Evolutionary conservation across 2,113 vertebrate species (phyloP).

Genomic region (Perca flavescens): DNA sequence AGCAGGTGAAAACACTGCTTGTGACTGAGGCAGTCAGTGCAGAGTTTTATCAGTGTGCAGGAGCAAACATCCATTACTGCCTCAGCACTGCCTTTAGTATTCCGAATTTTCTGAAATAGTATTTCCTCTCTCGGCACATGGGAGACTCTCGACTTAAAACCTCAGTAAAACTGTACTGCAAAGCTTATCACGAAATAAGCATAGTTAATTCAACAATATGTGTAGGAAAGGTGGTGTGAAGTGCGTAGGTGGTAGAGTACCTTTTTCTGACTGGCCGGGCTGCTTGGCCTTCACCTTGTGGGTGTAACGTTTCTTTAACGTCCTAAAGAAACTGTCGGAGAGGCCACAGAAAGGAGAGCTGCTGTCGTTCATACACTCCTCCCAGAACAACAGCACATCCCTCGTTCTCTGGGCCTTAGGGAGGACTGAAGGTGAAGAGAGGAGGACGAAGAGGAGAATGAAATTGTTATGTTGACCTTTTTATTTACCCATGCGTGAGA

Average conservation of each 20-base stretch:
- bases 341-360: constrained; percentile 85
- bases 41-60: neutral
- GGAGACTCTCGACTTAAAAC: no score
- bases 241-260: constrained; percentile 67
- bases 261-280: constrained; percentile 91
- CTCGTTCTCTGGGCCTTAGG: constrained; percentile 85
- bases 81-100: no score
- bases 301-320: constrained; percentile 86
- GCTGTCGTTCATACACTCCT: constrained; percentile 80
- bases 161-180: no score
- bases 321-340: constrained; percentile 77
- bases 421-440: constrained; percentile 83
- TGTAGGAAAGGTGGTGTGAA: neutral
- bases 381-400: constrained; percentile 89
- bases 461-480: neutral
- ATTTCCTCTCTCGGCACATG: no score
- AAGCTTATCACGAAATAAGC: no score
- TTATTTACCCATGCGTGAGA: neutral
- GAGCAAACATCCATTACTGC: neutral
- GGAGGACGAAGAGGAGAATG: neutral
- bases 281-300: constrained; percentile 90
- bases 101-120: no score
- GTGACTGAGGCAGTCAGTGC: no score
- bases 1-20: neutral
- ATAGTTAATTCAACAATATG: neutral